Conservation (phyloP, 2,113 vertebrate species). For the Paracanthobrama guichenoti region DNA sequence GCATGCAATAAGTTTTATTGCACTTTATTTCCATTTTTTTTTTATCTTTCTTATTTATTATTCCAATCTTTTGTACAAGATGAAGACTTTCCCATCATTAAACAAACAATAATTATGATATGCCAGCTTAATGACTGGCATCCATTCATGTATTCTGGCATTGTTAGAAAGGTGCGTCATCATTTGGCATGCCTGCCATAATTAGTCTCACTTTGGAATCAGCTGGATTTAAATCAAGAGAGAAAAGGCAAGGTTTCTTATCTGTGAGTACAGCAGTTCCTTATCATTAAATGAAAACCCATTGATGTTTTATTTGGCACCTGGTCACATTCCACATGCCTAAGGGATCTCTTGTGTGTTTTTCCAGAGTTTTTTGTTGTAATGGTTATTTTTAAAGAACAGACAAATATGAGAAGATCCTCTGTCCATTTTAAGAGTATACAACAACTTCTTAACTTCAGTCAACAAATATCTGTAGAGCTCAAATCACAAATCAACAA, state of each 20-base stretch:
- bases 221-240: background rate
- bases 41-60: background rate
- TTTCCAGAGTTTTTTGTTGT: slow-evolving; percentile 42
- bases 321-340: slow-evolving; percentile 11
- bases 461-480: background rate
- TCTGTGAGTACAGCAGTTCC: slow-evolving; percentile 40
- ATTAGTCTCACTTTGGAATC: background rate
- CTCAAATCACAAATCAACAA: slow-evolving; percentile 8
- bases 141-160: background rate
- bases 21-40: background rate
- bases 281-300: slow-evolving; percentile 49
- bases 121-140: background rate
- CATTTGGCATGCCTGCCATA: slow-evolving; percentile 5
- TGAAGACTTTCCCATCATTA: background rate
- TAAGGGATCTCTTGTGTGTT: slow-evolving; percentile 13
- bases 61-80: background rate
- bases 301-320: slow-evolving; percentile 60
- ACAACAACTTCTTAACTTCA: too few relatives aligned
- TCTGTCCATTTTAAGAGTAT: background rate
- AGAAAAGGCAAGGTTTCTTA: slow-evolving; percentile 38
- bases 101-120: background rate
- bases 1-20: background rate
- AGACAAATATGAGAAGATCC: background rate
- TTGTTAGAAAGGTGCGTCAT: slow-evolving; percentile 3
- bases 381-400: slow-evolving; percentile 25